Evolutionary conservation across 2,797 vertebrate genomes (phyloP).

Genomic region (Sebastolobus altivelis): DNA sequence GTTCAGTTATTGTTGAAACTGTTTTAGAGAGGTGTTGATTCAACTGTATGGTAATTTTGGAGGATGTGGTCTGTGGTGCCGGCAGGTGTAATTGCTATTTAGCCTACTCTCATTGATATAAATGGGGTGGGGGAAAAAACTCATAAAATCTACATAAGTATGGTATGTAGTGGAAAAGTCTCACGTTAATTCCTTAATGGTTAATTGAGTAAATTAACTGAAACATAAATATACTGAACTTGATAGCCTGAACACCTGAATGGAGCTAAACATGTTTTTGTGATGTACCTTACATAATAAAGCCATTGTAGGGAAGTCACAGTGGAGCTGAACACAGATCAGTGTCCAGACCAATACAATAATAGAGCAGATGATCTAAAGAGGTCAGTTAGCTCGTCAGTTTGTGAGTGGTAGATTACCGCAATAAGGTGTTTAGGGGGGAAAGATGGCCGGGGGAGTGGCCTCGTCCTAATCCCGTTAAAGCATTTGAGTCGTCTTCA

Average conservation of each 20-base stretch:
- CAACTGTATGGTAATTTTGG: neutral
- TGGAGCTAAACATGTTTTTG: neutral
- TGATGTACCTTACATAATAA: slow-evolving; percentile 2
- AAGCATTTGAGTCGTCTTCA: slow-evolving; percentile 79
- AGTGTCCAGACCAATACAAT: slow-evolving; percentile 15
- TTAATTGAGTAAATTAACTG: neutral
- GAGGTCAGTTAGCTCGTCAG: slow-evolving; percentile 68
- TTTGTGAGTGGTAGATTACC: slow-evolving; percentile 70
- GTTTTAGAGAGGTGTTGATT: neutral
- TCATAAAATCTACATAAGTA: neutral
- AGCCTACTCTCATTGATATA: neutral
- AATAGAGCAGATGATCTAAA: slow-evolving; percentile 66
- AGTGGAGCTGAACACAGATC: slow-evolving; percentile 37
- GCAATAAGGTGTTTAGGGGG: slow-evolving; percentile 72
- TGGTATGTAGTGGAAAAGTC: neutral
- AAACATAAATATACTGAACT: neutral
- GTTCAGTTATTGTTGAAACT: too few species aligned
- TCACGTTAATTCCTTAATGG: neutral
- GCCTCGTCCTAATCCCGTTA: slow-evolving; percentile 80
- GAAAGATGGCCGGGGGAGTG: slow-evolving; percentile 66
- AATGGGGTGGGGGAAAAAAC: neutral
- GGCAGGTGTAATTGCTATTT: too few species aligned
- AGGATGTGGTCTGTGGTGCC: neutral
- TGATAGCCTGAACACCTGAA: neutral
- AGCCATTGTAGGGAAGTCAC: neutral